Conservation (phyloP, 2,888 invertebrate species). For the Tenthredo distinguenda region DNA sequence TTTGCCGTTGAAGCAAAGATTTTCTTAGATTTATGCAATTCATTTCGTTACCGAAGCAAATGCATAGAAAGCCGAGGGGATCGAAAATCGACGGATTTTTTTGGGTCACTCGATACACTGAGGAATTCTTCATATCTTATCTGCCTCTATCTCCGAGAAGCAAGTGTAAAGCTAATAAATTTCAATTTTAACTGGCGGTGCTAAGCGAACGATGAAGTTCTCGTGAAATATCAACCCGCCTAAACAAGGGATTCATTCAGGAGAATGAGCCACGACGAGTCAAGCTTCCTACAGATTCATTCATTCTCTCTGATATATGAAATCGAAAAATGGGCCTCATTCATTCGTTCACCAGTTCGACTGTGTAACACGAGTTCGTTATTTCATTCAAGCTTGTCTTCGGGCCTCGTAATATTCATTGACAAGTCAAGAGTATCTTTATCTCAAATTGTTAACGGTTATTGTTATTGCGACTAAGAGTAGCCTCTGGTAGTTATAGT, state of each 20-base stretch:
- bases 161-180: constrained; percentile 26
- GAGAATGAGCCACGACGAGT: not conserved
- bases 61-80: not conserved
- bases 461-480: constrained; percentile 4
- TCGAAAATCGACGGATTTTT: not conserved
- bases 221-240: constrained; percentile 3
- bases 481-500: constrained; percentile 3
- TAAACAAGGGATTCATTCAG: constrained; percentile 30
- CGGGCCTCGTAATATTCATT: constrained; percentile 8
- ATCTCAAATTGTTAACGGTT: constrained; percentile 11
- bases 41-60: not conserved
- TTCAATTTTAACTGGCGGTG: constrained; percentile 32
- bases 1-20: constrained; percentile 27
- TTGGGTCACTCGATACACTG: not conserved
- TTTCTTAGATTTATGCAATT: not conserved
- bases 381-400: constrained; percentile 32
- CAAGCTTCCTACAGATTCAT: not conserved
- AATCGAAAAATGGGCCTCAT: constrained; percentile 29
- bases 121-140: not conserved
- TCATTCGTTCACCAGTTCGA: constrained; percentile 29
- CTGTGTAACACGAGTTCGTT: constrained; percentile 7
- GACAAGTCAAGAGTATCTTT: constrained; percentile 10
- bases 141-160: not conserved
- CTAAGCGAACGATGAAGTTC: not conserved
- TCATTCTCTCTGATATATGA: not conserved